phyloP scores from a whole-genome alignment of 2,113 vertebrate species.

The Centropus bengalensis region DNA sequence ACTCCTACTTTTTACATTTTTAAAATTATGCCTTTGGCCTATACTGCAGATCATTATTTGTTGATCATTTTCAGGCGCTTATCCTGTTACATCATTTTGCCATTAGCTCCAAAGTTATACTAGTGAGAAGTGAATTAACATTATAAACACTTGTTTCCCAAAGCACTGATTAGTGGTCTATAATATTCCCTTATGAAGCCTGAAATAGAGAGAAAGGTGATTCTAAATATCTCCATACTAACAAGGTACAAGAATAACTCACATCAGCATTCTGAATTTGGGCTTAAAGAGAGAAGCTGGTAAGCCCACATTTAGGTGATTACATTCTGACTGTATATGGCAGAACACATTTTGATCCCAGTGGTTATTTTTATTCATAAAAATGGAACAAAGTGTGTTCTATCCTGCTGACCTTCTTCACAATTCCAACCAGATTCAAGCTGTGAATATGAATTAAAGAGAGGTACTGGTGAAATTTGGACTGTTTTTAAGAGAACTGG shows the following conservation, averaged over 20 bases:
- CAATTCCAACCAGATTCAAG: not conserved
- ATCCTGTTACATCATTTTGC: not conserved
- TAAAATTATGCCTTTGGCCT: not conserved
- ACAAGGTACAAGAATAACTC: not conserved
- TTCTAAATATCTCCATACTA: not conserved
- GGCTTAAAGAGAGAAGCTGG: not conserved
- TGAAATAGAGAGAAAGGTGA: not conserved
- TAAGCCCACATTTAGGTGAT: not conserved
- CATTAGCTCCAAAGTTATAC: not conserved
- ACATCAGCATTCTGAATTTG: not conserved
- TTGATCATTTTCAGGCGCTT: not conserved
- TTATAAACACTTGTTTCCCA: not conserved
- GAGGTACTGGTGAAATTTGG: not conserved
- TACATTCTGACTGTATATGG: slow-evolving; percentile 15
- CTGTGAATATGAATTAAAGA: not conserved
- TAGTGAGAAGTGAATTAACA: not conserved
- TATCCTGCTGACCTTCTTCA: slow-evolving; percentile 5
- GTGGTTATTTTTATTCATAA: not conserved
- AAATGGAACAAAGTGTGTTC: not conserved
- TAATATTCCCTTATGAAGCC: not conserved
- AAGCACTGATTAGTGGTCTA: not conserved
- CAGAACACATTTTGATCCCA: not conserved
- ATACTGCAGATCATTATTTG: not conserved
- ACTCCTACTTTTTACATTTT: not conserved
- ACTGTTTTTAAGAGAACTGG: not conserved